A percentile compares a stretch with the other conserved stretches of the same genome.
Evolutionary conservation across 1,140 invertebrate genomes (phyloP).

Genomic region (Agrypnia vestita): DNA sequence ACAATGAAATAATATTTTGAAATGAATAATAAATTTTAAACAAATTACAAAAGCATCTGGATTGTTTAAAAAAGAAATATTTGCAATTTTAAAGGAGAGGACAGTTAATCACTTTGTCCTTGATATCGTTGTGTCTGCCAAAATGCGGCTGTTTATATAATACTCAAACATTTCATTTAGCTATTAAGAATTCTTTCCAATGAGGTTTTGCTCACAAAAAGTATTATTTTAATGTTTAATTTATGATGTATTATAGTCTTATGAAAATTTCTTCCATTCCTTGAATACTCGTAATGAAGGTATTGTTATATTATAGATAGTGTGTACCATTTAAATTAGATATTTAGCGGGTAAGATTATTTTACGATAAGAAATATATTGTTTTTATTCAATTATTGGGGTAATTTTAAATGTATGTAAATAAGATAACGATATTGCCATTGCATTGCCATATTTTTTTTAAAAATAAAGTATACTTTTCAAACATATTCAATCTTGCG

Average conservation of each 20-base stretch:
- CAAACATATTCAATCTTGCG: constrained; percentile 20
- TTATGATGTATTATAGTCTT: constrained; percentile 40
- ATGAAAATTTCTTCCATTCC: constrained; percentile 50
- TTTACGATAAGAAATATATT: constrained; percentile 41
- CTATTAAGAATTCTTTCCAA: constrained; percentile 23
- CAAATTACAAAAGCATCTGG: no score
- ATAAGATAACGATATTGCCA: constrained; percentile 54
- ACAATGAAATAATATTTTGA: no score
- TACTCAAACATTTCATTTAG: constrained; percentile 11
- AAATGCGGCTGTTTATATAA: constrained; percentile 1
- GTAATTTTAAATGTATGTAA: constrained; percentile 53
- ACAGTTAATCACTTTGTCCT: no score
- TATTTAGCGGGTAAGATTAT: constrained; percentile 35
- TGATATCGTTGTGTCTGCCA: not conserved
- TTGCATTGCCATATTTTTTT: constrained; percentile 59
- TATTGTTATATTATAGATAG: constrained; percentile 12
- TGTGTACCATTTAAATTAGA: constrained; percentile 48
- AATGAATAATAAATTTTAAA: no score
- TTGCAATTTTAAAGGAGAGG: no score
- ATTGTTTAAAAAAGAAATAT: no score
- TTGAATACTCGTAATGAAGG: constrained; percentile 45
- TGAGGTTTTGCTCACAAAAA: constrained; percentile 32
- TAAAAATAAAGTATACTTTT: constrained; percentile 47
- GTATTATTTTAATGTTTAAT: constrained; percentile 40
- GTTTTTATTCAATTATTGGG: constrained; percentile 53